Percentiles rank a stretch among this genome's conserved stretches.
Conservation (phyloP, 1,140 invertebrate species). For the Amphibalanus amphitrite region DNA sequence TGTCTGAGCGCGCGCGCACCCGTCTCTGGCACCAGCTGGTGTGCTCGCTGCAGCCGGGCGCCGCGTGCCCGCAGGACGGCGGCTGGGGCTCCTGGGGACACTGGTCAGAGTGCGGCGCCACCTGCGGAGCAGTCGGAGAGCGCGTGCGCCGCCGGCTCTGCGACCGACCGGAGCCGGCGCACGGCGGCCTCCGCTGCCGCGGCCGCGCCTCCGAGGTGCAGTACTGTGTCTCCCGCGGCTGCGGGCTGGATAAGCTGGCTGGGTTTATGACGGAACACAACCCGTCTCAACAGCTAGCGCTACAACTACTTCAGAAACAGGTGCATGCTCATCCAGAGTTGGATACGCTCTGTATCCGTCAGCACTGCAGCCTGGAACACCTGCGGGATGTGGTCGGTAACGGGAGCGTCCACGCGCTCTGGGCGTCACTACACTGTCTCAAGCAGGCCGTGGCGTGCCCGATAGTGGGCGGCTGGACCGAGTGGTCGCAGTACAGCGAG, state of each 20-base stretch:
- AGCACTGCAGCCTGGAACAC: background rate
- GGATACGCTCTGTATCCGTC: background rate
- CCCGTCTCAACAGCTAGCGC: background rate
- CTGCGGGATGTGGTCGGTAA: background rate
- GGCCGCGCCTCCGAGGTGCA: slow-evolving; percentile 29
- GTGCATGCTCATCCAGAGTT: background rate
- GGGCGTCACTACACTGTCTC: background rate
- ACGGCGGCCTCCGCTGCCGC: slow-evolving; percentile 42
- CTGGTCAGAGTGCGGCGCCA: slow-evolving; percentile 31
- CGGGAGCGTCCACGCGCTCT: background rate
- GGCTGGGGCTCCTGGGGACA: slow-evolving; percentile 51
- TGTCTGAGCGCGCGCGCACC: background rate
- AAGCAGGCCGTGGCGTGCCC: background rate
- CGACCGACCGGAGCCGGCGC: slow-evolving; percentile 57
- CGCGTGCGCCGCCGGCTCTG: slow-evolving; percentile 55
- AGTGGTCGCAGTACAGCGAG: background rate
- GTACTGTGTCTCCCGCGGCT: slow-evolving; percentile 24
- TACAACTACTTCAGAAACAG: background rate
- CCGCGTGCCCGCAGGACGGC: slow-evolving; percentile 34
- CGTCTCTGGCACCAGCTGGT: background rate
- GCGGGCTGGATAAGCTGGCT: background rate
- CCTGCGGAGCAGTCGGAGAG: slow-evolving; percentile 40
- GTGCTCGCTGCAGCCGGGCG: background rate
- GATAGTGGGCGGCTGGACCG: background rate
- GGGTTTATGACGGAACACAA: background rate